Conservation (phyloP, 2,888 invertebrate genomes). For the Coronaproctus castanopsis region DNA sequence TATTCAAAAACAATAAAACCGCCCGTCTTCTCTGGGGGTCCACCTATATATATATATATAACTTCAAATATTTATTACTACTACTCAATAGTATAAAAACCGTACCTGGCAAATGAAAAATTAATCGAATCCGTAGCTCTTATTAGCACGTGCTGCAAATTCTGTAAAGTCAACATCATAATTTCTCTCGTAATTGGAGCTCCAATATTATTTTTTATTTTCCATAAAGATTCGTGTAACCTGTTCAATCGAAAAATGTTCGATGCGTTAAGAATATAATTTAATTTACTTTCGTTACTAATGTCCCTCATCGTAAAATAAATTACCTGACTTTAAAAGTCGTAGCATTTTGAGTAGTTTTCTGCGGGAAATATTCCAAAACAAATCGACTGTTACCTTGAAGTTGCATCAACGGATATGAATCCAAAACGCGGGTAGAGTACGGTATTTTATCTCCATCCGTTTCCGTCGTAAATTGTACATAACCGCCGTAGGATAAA, state of each 20-base stretch:
- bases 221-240: conserved; percentile 64
- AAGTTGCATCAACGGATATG: conserved; percentile 62
- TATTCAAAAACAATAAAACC: no score
- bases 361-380: conserved; percentile 43
- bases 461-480: conserved; percentile 50
- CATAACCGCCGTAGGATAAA: conserved; percentile 72
- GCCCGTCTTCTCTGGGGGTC: no score
- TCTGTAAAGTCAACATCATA: conserved; percentile 81
- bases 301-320: background rate
- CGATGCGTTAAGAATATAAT: background rate
- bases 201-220: conserved; percentile 34
- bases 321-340: conserved; percentile 32
- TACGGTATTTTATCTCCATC: conserved; percentile 39
- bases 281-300: background rate
- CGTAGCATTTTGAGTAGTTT: conserved; percentile 23
- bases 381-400: conserved; percentile 54
- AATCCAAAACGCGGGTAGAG: conserved; percentile 32
- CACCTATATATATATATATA: background rate
- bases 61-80: background rate
- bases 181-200: conserved; percentile 44
- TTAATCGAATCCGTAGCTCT: conserved; percentile 45
- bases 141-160: conserved; percentile 58
- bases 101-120: conserved; percentile 37
- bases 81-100: no score
- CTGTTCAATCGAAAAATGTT: no score